These are phyloP conservation scores for Ctenodactylus gundi DNA, from an alignment of 2,113 vertebrate species.

Conservation along the genomic window DNA sequence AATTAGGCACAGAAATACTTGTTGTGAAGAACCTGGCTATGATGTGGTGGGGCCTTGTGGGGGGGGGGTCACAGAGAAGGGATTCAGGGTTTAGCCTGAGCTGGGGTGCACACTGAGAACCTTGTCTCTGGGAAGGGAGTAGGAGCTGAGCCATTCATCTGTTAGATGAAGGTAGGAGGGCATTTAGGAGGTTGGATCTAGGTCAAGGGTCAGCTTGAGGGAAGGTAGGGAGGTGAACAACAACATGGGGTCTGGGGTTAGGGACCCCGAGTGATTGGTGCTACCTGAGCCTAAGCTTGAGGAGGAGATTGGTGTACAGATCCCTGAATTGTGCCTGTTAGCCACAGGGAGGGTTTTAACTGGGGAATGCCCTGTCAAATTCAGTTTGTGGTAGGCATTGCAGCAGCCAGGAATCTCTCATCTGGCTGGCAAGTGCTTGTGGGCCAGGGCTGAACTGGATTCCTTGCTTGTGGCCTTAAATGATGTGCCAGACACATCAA, in stretches of 20 bases:
- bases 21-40: neutral
- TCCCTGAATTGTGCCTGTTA: neutral
- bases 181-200: neutral
- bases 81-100: neutral
- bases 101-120: neutral
- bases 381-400: neutral
- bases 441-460: neutral
- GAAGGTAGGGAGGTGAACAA: neutral
- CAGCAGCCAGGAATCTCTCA: neutral
- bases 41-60: neutral
- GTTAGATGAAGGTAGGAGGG: neutral
- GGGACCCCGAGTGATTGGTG: neutral
- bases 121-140: neutral
- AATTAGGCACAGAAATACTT: neutral
- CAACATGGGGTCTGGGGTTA: neutral
- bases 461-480: neutral
- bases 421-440: neutral
- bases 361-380: neutral
- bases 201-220: neutral
- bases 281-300: neutral
- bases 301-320: neutral
- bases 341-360: neutral
- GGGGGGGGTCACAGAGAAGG: neutral
- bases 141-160: neutral
- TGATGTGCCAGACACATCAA: neutral